Percentiles rank a stretch among this genome's conserved stretches.
phyloP scores from a whole-genome alignment of 1,140 invertebrate species.

The Diprion similis region DNA sequence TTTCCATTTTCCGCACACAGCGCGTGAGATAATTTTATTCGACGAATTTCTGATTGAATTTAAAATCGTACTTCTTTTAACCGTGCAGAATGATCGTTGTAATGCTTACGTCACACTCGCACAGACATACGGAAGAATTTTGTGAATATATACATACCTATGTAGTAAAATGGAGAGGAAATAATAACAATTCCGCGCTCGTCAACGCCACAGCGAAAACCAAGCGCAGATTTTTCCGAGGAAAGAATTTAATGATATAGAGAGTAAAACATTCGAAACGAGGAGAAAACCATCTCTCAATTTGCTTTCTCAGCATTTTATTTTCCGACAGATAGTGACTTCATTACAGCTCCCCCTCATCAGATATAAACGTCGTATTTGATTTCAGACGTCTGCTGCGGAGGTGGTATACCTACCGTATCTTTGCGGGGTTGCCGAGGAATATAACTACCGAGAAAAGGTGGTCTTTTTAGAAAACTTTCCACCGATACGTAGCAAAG shows the following conservation, averaged over 20 bases:
- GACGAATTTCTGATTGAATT: too few species aligned
- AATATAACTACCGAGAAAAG: background rate
- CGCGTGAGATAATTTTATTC: too few species aligned
- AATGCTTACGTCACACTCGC: too few species aligned
- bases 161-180: too few species aligned
- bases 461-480: background rate
- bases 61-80: too few species aligned
- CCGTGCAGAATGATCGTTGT: too few species aligned
- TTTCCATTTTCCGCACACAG: too few species aligned
- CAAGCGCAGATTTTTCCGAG: background rate
- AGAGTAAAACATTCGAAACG: conserved; percentile 15
- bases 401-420: conserved; percentile 6
- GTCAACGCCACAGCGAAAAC: background rate
- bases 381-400: conserved; percentile 31
- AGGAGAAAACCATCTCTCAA: conserved; percentile 36
- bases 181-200: background rate
- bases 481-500: background rate
- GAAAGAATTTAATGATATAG: conserved; percentile 29
- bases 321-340: conserved; percentile 48
- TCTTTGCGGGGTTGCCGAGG: conserved; percentile 18
- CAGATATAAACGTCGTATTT: conserved; percentile 54
- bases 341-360: conserved; percentile 45
- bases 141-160: too few species aligned
- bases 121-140: too few species aligned
- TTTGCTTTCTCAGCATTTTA: conserved; percentile 50